Conservation (phyloP, 2,113 vertebrate genomes). For the Perca flavescens region DNA sequence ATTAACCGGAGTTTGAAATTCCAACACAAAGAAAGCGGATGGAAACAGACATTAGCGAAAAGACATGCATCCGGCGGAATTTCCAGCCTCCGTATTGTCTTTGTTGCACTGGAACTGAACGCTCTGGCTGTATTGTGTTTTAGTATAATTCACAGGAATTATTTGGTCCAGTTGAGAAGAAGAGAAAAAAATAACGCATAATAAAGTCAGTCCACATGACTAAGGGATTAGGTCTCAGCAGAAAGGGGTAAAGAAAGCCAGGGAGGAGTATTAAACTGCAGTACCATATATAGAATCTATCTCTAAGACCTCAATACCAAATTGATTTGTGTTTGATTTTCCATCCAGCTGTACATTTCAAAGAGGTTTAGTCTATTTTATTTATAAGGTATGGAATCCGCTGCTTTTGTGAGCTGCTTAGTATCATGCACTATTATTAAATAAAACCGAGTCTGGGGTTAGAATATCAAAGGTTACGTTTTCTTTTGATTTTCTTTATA, state of each 20-base stretch:
- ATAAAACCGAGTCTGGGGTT: constrained; percentile 56
- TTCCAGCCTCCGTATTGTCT: background rate
- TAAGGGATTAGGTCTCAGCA: constrained; percentile 31
- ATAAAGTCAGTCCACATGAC: constrained; percentile 31
- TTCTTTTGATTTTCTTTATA: constrained; percentile 68
- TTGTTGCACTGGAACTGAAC: constrained; percentile 22
- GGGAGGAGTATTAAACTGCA: constrained; percentile 23
- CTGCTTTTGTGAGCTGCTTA: constrained; percentile 41
- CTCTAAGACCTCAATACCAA: constrained; percentile 31
- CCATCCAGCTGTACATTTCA: constrained; percentile 34
- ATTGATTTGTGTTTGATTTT: constrained; percentile 55
- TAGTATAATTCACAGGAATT: constrained; percentile 31
- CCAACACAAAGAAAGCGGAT: no score
- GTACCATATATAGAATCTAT: constrained; percentile 25
- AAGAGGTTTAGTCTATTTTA: constrained; percentile 19
- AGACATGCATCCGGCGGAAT: no score
- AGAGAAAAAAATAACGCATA: background rate
- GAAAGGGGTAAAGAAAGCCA: constrained; percentile 25
- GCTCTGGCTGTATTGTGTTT: constrained; percentile 14
- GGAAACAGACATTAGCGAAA: no score
- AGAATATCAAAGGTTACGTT: constrained; percentile 65
- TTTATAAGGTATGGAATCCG: constrained; percentile 38
- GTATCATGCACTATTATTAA: constrained; percentile 52
- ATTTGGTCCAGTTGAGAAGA: background rate
- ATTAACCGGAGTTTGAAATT: no score